Evolutionary conservation across 2,113 vertebrate species (phyloP).

Genomic region (Hystrix cristata): DNA sequence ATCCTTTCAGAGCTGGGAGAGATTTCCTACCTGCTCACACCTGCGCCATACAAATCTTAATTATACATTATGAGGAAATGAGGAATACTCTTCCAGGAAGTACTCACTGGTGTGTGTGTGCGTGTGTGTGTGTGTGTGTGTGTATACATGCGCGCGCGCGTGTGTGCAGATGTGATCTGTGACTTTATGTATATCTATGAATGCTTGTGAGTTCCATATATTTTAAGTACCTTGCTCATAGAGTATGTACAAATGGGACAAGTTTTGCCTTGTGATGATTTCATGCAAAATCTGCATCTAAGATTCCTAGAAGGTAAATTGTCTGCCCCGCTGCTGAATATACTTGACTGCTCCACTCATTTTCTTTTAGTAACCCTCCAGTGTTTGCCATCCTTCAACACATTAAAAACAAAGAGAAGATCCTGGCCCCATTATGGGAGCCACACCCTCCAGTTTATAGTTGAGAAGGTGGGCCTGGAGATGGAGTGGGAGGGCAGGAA

Average conservation of each 20-base stretch:
- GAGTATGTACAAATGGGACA: background rate
- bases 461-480: background rate
- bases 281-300: background rate
- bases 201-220: background rate
- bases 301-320: background rate
- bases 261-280: background rate
- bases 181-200: background rate
- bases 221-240: background rate
- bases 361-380: background rate
- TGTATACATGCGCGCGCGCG: too few species aligned
- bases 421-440: background rate
- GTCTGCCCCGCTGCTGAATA: background rate
- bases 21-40: background rate
- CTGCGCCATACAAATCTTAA: background rate
- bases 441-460: background rate
- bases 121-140: background rate
- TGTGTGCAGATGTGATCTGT: too few species aligned
- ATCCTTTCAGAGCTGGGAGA: background rate
- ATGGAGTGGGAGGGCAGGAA: too few species aligned
- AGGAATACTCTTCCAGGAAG: background rate
- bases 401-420: background rate
- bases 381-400: background rate
- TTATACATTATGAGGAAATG: background rate
- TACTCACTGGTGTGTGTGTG: background rate
- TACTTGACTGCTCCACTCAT: background rate